Base-by-base conservation (phyloP, 1,140 invertebrate species). In the Holotrichia oblita region DNA sequence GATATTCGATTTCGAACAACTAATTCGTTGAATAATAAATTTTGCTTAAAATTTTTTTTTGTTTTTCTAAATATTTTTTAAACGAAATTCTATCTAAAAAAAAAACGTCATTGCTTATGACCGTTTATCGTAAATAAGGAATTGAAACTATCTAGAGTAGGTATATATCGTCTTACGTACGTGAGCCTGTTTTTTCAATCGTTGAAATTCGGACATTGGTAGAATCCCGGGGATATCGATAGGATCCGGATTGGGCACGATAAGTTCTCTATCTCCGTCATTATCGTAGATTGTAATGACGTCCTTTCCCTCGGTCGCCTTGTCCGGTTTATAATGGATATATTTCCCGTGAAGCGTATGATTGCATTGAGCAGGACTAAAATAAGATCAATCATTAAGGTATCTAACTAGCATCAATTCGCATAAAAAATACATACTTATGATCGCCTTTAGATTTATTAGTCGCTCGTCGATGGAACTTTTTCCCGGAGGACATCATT, bases 131-230 rank as follows among this genome's bases (percentile, higher is more conserved):
- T n/a, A n/a, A n/a, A n/a, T n/a, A n/a, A n/a, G n/a, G n/a, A n/a
- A n/a, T n/a, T n/a, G n/a, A n/a, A n/a, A n/a, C n/a, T n/a, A n/a
- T n/a, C n/a, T n/a, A n/a, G n/a, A n/a, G n/a, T n/a, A n/a, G n/a
- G n/a, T n/a, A n/a, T n/a, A n/a, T n/a, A n/a, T n/a, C n/a, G n/a
- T 6, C 76, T 81, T 79, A 84, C 84, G 44, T 79, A 84, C 84
- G 44, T 82, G 78, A 14, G 83, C 83, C 79, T 85, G 82, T 24
- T 85, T 80, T 44, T 85, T 83, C 0, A 86, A 64, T 61, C 84
- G 78, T 77, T 82, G 12, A 55, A 83, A 85, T 78, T 85, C 83
- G 0, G 80, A 80, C 74, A 79, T 80, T 1, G 81, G 78, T 10
- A 84, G 79, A 55, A 85, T 83, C 17, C 78, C 84, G 0, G 84